A percentile compares a stretch with the other conserved stretches of the same genome.
These are phyloP conservation scores for Hippasteria phrygiana DNA, from an alignment of 53 echinoderm and acorn worm species.

Conservation along the genomic window DNA sequence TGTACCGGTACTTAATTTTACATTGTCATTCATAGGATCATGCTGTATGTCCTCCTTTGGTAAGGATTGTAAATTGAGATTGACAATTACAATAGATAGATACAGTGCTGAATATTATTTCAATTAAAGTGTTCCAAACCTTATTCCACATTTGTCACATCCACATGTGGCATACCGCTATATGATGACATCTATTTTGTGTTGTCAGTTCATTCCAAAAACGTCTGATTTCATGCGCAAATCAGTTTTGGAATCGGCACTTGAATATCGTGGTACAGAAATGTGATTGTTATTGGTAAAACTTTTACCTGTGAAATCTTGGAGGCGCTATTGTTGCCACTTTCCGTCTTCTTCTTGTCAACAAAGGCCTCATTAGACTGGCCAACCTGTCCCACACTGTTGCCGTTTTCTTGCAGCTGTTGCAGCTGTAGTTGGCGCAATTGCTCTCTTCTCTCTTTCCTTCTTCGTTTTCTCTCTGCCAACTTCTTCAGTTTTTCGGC, in stretches of 20 bases:
- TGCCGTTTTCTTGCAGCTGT: constrained; percentile 1
- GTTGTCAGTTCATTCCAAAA: too few species aligned
- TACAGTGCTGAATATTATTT: too few species aligned
- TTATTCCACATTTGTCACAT: too few species aligned
- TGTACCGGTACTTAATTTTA: background rate
- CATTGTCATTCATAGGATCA: constrained; percentile 4
- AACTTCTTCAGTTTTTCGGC: constrained; percentile 79
- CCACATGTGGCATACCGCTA: too few species aligned
- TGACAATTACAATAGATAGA: too few species aligned
- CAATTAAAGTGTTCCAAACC: too few species aligned
- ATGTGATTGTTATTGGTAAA: too few species aligned
- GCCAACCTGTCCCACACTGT: background rate
- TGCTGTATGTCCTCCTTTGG: constrained; percentile 10
- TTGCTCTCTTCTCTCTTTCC: constrained; percentile 37
- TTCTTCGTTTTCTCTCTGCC: constrained; percentile 79
- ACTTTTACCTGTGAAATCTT: constrained; percentile 66
- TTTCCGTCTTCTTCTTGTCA: constrained; percentile 25
- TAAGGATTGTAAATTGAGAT: constrained; percentile 1
- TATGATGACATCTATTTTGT: too few species aligned
- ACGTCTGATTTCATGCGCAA: too few species aligned
- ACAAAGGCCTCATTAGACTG: background rate
- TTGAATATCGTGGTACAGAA: too few species aligned
- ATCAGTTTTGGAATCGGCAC: too few species aligned
- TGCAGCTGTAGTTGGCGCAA: constrained; percentile 25
- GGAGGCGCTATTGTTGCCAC: constrained; percentile 57